These are phyloP conservation scores for Triplophysa bombifrons DNA, from an alignment of 2,797 vertebrate species.

Conservation along the genomic window DNA sequence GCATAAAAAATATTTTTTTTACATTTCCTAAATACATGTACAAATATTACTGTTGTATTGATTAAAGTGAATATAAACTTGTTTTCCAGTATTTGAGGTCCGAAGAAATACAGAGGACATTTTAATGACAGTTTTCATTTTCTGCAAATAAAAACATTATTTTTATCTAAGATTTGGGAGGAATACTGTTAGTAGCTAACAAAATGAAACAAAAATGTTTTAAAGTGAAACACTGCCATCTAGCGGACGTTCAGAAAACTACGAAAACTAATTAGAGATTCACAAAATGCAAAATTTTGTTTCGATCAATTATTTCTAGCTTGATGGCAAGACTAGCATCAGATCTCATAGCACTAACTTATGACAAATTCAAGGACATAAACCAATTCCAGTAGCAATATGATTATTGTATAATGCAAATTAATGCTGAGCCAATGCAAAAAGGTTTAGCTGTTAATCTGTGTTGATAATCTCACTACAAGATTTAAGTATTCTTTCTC, in stretches of 20 bases:
- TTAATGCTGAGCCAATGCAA: not conserved
- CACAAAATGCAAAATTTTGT: not conserved
- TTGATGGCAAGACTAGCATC: not conserved
- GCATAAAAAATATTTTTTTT: too few relatives aligned
- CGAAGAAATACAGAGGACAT: too few relatives aligned
- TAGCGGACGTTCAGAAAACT: constrained; percentile 35
- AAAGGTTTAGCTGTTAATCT: constrained; percentile 40
- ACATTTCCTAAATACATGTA: too few relatives aligned
- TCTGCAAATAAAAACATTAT: too few relatives aligned
- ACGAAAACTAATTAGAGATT: not conserved
- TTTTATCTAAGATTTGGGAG: too few relatives aligned
- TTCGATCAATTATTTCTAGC: not conserved
- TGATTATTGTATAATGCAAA: not conserved
- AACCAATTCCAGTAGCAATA: not conserved
- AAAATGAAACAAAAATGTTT: too few relatives aligned
- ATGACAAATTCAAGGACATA: not conserved
- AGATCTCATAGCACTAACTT: not conserved
- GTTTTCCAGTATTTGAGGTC: too few relatives aligned
- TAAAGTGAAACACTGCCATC: constrained; percentile 35
- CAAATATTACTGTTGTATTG: too few relatives aligned
- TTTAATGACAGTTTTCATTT: too few relatives aligned
- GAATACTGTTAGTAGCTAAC: too few relatives aligned
- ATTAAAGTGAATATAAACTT: too few relatives aligned
- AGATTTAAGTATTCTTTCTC: not conserved
- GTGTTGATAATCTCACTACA: constrained; percentile 31